A percentile compares a stretch with the other conserved stretches of the same genome.
These are phyloP conservation scores for Rhingia campestris DNA, from an alignment of 2,888 invertebrate species.

Conservation along the genomic window DNA sequence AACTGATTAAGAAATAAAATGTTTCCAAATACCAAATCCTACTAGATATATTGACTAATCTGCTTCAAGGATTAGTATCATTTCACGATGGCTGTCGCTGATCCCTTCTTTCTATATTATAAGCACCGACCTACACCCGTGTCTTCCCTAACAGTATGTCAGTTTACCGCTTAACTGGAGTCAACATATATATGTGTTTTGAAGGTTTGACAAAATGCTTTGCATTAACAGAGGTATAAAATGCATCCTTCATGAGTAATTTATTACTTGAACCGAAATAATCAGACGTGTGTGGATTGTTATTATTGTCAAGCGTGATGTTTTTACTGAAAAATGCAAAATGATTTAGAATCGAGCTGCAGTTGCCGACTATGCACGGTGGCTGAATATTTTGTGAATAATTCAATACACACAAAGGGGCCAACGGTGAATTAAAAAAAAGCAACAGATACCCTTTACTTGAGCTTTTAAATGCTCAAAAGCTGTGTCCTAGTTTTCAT, in stretches of 20 bases:
- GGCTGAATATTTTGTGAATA: conserved; percentile 18
- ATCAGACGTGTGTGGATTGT: conserved; percentile 8
- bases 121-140: neutral
- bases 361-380: neutral
- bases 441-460: conserved; percentile 45
- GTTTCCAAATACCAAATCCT: conserved; percentile 1
- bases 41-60: conserved; percentile 32
- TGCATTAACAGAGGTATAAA: neutral
- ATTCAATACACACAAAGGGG: conserved; percentile 7
- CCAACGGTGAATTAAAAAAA: conserved; percentile 25
- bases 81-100: conserved; percentile 23
- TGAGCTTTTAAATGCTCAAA: conserved; percentile 58
- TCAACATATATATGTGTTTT: neutral
- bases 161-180: conserved; percentile 4
- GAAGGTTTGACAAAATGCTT: conserved; percentile 12
- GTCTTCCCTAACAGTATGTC: neutral
- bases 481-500: conserved; percentile 56
- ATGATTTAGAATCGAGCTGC: conserved; percentile 20
- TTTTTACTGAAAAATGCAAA: conserved; percentile 6
- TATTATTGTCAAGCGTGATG: neutral
- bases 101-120: neutral
- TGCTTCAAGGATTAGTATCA: conserved; percentile 10
- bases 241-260: conserved; percentile 18
- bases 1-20: conserved; percentile 13
- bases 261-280: conserved; percentile 21